Conservation (phyloP, 2,113 vertebrate species). For the Syngnathus scovelli region DNA sequence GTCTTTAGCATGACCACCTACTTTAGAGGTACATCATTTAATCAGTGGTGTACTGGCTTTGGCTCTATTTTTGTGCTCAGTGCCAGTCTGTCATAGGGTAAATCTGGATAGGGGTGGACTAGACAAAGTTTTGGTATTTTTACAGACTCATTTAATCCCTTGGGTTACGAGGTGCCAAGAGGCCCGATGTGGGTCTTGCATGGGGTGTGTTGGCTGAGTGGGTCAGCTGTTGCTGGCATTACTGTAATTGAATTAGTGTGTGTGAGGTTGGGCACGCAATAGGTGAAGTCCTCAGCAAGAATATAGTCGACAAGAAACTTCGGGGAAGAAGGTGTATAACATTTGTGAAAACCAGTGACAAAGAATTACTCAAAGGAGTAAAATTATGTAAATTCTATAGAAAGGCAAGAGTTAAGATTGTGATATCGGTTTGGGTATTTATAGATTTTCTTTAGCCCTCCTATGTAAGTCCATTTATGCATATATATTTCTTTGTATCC, state of each 20-base stretch:
- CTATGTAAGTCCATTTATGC: no score
- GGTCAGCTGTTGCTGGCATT: constrained; percentile 50
- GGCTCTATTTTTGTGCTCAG: no score
- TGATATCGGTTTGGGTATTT: no score
- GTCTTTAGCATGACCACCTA: neutral
- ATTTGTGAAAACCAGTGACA: neutral
- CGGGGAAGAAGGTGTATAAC: neutral
- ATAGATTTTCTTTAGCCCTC: no score
- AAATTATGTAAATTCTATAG: neutral
- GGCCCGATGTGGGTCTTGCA: constrained; percentile 38
- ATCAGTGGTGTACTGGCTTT: neutral
- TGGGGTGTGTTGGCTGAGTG: constrained; percentile 31
- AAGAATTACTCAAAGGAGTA: neutral
- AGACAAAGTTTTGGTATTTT: no score
- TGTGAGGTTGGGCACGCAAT: constrained; percentile 21
- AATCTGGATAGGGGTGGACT: no score
- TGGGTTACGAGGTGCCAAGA: constrained; percentile 48
- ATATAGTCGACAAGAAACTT: neutral
- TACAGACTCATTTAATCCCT: constrained; percentile 54
- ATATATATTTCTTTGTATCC: no score
- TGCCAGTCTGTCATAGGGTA: no score
- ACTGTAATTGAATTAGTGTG: constrained; percentile 56
- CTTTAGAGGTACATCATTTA: neutral
- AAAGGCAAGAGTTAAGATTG: neutral
- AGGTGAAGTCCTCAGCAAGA: constrained; percentile 5